Evolutionary conservation across 2,888 invertebrate genomes (phyloP), one percentile per base, ranked within the genome.

Genomic region (Crocallis elinguaria): DNA sequence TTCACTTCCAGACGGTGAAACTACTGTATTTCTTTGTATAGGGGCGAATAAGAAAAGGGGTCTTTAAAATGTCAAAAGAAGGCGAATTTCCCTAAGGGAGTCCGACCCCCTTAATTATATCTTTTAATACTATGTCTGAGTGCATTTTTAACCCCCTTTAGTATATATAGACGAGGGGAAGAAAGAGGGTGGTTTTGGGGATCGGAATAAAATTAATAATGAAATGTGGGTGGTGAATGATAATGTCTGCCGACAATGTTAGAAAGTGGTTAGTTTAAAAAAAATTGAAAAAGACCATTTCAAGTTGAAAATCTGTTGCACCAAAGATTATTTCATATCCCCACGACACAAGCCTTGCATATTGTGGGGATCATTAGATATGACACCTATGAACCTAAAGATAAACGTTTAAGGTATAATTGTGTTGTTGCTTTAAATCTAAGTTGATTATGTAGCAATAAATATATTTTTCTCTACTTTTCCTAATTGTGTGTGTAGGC

Each of bases 51-150:
- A 87, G 86, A 85, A 86, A 85, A 83, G 83, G 87, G 87, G 83
- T 74, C 82, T 84, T 86, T 88, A 86, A 90, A 90, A 90, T 82
- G 88, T 86, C 88, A 84, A 90, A 90, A 90, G 89, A 90, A 90
- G 88, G 84, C 82, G 81, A 83, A 80, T 84, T 86, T 86, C 87
- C 86, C 80, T 71, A 69, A 83, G 83, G 88, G 86, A 75, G 80
- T 62, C 62, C 75, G 76, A 74, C 84, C 85, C 85, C 85, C 84
- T 88, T 88, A 89, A 90, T 90, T 90, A 90, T 88, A 89, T 89
- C 86, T 90, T 89, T 88, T 88, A 90, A 89, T 88, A 88, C 85
- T 81, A 86, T 82, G 88, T 86, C 85, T 84, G 86, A 87, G 84
- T 89, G 86, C 87, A 90, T 90, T 90, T 90, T 90, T 90, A 84